These are phyloP conservation scores for Thaumetopoea pityocampa DNA, from an alignment of 1,140 invertebrate species.

Conservation along the genomic window DNA sequence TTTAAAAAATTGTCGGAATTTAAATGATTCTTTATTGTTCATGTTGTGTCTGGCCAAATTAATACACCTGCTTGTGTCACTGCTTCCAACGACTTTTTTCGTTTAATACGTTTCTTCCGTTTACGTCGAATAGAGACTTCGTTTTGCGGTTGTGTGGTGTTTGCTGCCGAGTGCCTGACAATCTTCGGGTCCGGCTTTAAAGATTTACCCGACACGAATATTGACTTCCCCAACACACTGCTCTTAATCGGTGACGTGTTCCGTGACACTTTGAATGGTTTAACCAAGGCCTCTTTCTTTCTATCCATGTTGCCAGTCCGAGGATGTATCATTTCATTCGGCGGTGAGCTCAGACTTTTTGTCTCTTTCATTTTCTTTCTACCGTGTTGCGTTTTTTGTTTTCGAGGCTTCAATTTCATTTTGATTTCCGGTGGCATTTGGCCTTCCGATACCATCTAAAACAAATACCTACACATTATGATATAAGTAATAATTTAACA, in stretches of 20 bases:
- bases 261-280: constrained; percentile 21
- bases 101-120: constrained; percentile 9
- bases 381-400: constrained; percentile 21
- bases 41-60: neutral
- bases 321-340: no score
- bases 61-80: constrained; percentile 5
- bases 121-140: neutral
- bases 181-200: no score
- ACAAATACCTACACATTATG: neutral
- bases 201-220: no score
- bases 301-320: no score
- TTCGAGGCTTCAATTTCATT: constrained; percentile 15
- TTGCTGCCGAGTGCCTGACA: no score
- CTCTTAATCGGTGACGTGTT: constrained; percentile 22
- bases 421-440: constrained; percentile 8
- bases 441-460: constrained; percentile 24
- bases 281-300: constrained; percentile 1
- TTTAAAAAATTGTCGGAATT: no score
- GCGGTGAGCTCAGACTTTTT: no score
- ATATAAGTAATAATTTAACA: neutral
- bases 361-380: constrained; percentile 26
- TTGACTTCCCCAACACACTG: no score
- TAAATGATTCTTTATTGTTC: no score
- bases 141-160: no score
- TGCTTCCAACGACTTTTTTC: constrained; percentile 2